Conservation (phyloP, 2,888 invertebrate species). For the Patella depressa region DNA sequence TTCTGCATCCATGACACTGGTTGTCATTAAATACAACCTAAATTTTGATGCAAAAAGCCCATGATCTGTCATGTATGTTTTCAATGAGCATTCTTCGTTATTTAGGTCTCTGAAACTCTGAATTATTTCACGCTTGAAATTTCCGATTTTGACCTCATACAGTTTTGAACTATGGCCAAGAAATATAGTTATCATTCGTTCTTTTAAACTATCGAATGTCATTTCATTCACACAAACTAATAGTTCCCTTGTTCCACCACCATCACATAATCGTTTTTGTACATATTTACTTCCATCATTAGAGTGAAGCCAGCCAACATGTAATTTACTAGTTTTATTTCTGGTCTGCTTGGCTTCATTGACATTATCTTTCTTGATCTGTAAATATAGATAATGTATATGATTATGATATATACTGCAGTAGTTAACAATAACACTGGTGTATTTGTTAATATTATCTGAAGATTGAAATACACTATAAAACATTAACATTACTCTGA, state of each 20-base stretch:
- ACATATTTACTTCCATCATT: neutral
- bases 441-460: no score
- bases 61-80: neutral
- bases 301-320: neutral
- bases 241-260: neutral
- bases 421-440: no score
- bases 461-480: no score
- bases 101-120: neutral
- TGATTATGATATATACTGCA: no score
- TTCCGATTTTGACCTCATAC: neutral
- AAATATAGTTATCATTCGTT: neutral
- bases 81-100: neutral
- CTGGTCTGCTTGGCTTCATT: conserved; percentile 77
- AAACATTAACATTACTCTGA: no score
- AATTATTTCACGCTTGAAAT: neutral
- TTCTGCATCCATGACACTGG: neutral
- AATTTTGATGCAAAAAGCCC: neutral
- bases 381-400: no score
- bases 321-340: neutral
- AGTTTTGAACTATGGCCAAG: neutral
- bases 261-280: neutral
- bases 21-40: neutral
- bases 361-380: conserved; percentile 79
- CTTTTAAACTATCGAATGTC: neutral
- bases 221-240: neutral